Base-by-base conservation (phyloP, 2,797 vertebrate genomes). In the Hafferia zeledoni region DNA sequence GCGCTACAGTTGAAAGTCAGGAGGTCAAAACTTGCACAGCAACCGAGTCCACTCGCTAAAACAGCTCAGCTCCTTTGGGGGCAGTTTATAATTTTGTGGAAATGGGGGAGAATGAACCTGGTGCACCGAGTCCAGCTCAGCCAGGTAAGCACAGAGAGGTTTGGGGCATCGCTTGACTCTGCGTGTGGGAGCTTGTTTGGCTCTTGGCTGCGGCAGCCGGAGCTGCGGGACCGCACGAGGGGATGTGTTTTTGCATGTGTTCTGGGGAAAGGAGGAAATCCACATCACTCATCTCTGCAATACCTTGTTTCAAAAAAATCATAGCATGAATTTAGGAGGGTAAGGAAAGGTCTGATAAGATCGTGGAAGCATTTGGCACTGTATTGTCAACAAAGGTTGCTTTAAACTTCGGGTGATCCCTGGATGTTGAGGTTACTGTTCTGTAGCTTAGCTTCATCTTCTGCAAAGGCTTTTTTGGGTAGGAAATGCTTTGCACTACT, bases 141-240 rank as follows among this genome's bases (percentile, higher is more conserved):
- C 96, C 98, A 98, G 99, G 99, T 99, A 98, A 98, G 98, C 87
- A 30, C 63, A 17, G 17, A 64, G n/a, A 53, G 33, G 53, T 33
- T 25, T 31, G 74, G 78, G 95, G 83, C 86, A 57, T 55, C 27
- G 86, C 33, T 12, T 17, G 18, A 37, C 88, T n/a, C 53, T 30
- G 31, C 78, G 0, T 50, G 60, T 5, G 46, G 33, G 49, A 90
- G 75, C 93, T 35, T 30, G 91, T 55, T 46, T 49, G 13, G 46
- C 92, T 83, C n/a, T 13, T 2, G 46, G 87, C 83, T 60, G 59
- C 37, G 59, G 74, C 84, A 47, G 49, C 39, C 1, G 4, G 64
- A 9, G 61, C 47, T 47, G 63, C 53, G 2, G 23, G 28, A 77
- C 71, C 47, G 5, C 28, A 2, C 1, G 0, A 61, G 46, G 50